Evolutionary conservation across 2,888 invertebrate genomes (phyloP), one percentile per base, ranked within the genome.

Genomic region (Drosophila pegasa): DNA sequence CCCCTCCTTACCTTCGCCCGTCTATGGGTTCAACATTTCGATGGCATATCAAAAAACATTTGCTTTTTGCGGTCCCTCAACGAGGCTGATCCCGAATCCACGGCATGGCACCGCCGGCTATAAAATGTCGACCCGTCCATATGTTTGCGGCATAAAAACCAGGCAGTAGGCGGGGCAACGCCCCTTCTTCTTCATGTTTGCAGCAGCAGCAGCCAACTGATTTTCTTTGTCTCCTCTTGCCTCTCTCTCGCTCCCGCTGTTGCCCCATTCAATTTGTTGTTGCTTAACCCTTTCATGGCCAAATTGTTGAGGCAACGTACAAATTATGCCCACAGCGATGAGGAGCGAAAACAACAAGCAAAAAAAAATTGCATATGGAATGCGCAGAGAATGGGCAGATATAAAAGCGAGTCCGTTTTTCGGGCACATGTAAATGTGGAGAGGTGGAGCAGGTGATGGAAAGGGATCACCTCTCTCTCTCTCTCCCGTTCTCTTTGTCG

Each of bases 101-200:
- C 7, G 43, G 56, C 59, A 43, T 25, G 6, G 43, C 60, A 50
- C 80, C 65, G 77, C 27, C 40, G 89, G 82, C 88, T 75, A 83
- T 83, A 83, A 83, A 83, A 85, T 75, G 86, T 87, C 88, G 79
- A 87, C 89, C 79, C 87, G 60, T 85, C 86, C 83, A 83, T 89
- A 83, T 89, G 83, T 81, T 85, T 68, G 56, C 18, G 31, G 71
- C 60, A 51, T 67, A 47, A 57, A 55, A 74, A 27, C 25, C 29
- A 58, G 41, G 60, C 45, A 56, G 54, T 56, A 38, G 64, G 38
- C 40, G 61, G 25, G 35, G 50, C 37, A 14, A 33, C 40, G 20
- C 16, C 16, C 33, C 18, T 18, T 47, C 33, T 33, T 31, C n/a
- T n/a, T n/a, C n/a, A n/a, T 48, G 27, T 18, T 12, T 2, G 18